phyloP scores from a whole-genome alignment of 1,140 invertebrate species.

The Venturia canescens region DNA sequence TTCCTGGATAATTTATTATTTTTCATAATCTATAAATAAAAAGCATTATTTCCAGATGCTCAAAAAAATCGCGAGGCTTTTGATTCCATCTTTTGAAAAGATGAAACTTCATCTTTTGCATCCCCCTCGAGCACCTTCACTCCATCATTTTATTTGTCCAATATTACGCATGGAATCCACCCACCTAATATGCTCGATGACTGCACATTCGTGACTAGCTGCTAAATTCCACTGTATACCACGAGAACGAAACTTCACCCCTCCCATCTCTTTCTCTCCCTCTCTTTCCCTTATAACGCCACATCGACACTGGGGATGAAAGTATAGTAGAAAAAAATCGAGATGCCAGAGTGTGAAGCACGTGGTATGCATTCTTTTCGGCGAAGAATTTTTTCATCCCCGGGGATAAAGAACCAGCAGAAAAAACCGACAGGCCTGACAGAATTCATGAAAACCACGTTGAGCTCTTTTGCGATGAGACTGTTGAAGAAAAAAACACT shows the following conservation, averaged over 20 bases:
- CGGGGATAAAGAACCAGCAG: background rate
- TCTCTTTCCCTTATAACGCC: background rate
- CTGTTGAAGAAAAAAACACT: no score
- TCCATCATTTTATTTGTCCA: background rate
- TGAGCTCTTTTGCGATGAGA: background rate
- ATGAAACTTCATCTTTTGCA: background rate
- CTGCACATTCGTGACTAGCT: constrained; percentile 1
- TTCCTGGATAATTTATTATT: no score
- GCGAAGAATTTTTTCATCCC: background rate
- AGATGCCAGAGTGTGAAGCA: background rate
- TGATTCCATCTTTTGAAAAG: background rate
- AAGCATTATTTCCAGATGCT: no score
- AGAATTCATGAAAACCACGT: background rate
- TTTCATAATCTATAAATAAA: no score
- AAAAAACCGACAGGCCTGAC: background rate
- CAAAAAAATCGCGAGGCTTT: no score
- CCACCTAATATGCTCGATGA: background rate
- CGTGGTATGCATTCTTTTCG: background rate
- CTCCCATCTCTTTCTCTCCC: background rate
- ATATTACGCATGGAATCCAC: background rate
- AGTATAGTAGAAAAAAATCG: constrained; percentile 4
- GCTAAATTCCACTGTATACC: constrained; percentile 4
- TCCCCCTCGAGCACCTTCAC: background rate
- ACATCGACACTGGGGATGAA: background rate
- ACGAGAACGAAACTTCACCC: background rate